phyloP scores from a whole-genome alignment of 2,113 vertebrate genomes.

The Myotis brandtii region DNA sequence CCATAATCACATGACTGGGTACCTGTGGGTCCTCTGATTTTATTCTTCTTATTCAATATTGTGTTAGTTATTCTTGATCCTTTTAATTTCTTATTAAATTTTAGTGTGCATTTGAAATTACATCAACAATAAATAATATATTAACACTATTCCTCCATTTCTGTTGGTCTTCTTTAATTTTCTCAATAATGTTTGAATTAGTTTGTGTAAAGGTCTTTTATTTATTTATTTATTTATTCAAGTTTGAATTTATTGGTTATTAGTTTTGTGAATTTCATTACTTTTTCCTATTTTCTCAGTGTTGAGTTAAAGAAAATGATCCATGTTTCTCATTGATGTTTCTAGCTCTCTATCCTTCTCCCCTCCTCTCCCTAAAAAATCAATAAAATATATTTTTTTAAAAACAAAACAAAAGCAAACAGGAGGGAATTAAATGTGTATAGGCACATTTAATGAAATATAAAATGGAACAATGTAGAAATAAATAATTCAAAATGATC shows the following conservation, averaged over 20 bases:
- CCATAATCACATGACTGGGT: not conserved
- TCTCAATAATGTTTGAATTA: not conserved
- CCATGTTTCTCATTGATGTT: too few relatives aligned
- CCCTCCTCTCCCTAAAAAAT: too few relatives aligned
- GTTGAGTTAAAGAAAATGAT: not conserved
- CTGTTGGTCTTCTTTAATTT: not conserved
- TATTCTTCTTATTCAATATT: not conserved
- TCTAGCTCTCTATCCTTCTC: too few relatives aligned
- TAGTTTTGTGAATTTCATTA: not conserved
- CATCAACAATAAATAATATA: not conserved
- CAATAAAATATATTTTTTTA: too few relatives aligned
- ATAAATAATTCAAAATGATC: not conserved
- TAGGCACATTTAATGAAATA: not conserved
- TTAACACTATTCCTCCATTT: not conserved
- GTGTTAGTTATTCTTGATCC: not conserved
- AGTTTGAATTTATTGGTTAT: not conserved
- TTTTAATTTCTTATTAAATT: not conserved
- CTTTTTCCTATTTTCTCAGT: not conserved
- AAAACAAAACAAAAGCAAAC: not conserved
- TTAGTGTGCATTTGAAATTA: not conserved
- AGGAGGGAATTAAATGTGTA: not conserved
- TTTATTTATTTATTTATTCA: not conserved
- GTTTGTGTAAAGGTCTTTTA: not conserved
- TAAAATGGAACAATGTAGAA: not conserved
- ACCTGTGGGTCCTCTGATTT: not conserved